A percentile compares a stretch with the other conserved stretches of the same genome.
Conservation (phyloP, 2,797 vertebrate genomes). For the Cynodonichthys magdalenae region DNA sequence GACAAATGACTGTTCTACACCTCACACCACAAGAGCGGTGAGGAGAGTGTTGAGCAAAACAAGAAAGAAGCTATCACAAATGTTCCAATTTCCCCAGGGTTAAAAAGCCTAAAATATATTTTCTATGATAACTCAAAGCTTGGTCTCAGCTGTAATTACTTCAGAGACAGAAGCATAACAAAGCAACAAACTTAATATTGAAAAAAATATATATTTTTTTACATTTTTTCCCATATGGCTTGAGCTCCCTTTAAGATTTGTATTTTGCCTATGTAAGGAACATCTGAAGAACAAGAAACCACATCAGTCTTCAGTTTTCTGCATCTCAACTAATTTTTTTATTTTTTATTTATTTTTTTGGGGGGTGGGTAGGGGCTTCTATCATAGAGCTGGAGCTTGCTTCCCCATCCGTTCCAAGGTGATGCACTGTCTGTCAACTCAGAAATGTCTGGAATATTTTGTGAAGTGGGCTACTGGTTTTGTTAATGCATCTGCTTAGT, state of each 20-base stretch:
- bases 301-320: too few species aligned
- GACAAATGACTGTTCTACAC: conserved; percentile 11
- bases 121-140: background rate
- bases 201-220: too few species aligned
- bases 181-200: background rate
- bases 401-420: too few species aligned
- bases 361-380: too few species aligned
- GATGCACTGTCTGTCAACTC: background rate
- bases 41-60: conserved; percentile 11
- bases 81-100: background rate
- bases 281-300: too few species aligned
- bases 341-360: too few species aligned
- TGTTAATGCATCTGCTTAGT: background rate
- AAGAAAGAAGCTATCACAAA: background rate
- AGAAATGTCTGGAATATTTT: background rate
- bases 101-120: background rate
- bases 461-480: too few species aligned
- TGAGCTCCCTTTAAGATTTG: too few species aligned
- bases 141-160: background rate
- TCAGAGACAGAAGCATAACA: background rate
- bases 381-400: too few species aligned
- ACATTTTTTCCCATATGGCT: too few species aligned
- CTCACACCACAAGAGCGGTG: background rate
- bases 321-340: too few species aligned
- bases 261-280: too few species aligned